Evolutionary conservation across 2,797 vertebrate genomes (phyloP).

Genomic region (Microctenopoma stevenorrisi): DNA sequence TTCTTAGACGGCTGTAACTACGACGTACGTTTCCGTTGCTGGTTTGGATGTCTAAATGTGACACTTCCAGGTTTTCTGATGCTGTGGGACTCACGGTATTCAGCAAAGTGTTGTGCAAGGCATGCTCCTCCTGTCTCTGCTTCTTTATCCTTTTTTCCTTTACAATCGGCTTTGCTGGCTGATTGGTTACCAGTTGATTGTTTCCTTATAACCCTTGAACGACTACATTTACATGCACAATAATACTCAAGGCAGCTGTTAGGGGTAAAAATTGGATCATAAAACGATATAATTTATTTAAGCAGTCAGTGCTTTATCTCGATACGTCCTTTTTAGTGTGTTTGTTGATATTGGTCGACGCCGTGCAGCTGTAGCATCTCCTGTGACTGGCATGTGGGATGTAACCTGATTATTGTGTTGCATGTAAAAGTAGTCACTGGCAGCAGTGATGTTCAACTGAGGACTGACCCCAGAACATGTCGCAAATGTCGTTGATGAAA

Average conservation of each 20-base stretch:
- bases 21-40: slow-evolving; percentile 43
- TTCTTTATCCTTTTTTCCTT: slow-evolving; percentile 50
- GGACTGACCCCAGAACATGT: slow-evolving; percentile 62
- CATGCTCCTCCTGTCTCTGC: slow-evolving; percentile 74
- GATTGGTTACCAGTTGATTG: slow-evolving; percentile 67
- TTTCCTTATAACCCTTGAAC: slow-evolving; percentile 56
- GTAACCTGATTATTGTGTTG: slow-evolving; percentile 46
- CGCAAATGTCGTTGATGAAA: slow-evolving; percentile 70
- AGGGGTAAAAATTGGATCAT: not conserved
- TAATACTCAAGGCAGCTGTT: slow-evolving; percentile 24
- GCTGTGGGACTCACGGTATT: slow-evolving; percentile 62
- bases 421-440: slow-evolving; percentile 72
- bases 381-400: slow-evolving; percentile 8
- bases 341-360: not conserved
- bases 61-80: slow-evolving; percentile 63
- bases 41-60: slow-evolving; percentile 51
- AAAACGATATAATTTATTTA: not conserved
- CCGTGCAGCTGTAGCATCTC: slow-evolving; percentile 12
- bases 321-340: too few species aligned
- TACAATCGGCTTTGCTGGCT: slow-evolving; percentile 68
- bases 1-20: slow-evolving; percentile 21
- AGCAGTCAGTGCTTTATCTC: too few species aligned
- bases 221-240: slow-evolving; percentile 73
- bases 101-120: slow-evolving; percentile 70
- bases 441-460: slow-evolving; percentile 64